A percentile compares a stretch with the other conserved stretches of the same genome.
Evolutionary conservation across 2,888 invertebrate genomes (phyloP).

Genomic region (Cyclophora albipunctata): DNA sequence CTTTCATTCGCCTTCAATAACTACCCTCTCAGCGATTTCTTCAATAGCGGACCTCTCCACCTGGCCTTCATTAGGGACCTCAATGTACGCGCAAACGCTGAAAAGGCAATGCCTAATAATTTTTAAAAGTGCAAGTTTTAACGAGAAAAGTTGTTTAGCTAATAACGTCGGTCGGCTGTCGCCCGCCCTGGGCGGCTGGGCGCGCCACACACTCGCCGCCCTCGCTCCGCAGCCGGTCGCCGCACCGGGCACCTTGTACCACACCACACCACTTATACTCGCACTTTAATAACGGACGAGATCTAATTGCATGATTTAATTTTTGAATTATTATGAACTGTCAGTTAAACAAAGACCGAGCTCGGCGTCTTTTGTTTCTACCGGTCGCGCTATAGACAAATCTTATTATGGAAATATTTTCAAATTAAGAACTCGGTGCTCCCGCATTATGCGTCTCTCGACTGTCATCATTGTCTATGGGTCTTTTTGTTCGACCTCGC

Average conservation of each 20-base stretch:
- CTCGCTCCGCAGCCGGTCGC: constrained; percentile 6
- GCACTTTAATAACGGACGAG: constrained; percentile 26
- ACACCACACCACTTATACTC: constrained; percentile 8
- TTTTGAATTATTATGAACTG: constrained; percentile 63
- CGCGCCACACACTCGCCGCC: neutral
- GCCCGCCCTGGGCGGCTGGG: constrained; percentile 6
- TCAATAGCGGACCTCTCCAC: constrained; percentile 69
- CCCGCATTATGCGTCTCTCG: constrained; percentile 74
- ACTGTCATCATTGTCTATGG: constrained; percentile 73
- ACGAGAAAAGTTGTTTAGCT: constrained; percentile 64
- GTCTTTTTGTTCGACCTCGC: constrained; percentile 66
- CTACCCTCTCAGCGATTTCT: constrained; percentile 70
- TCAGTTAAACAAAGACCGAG: constrained; percentile 54
- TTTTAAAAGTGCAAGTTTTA: constrained; percentile 59
- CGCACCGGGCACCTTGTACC: neutral
- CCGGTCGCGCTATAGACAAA: constrained; percentile 70
- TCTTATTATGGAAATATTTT: constrained; percentile 76
- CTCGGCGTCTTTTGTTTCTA: constrained; percentile 59
- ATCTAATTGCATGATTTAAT: constrained; percentile 59
- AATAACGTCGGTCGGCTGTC: constrained; percentile 35
- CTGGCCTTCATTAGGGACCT: constrained; percentile 71
- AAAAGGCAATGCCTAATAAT: constrained; percentile 60
- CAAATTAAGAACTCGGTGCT: constrained; percentile 70
- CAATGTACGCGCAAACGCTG: constrained; percentile 54
- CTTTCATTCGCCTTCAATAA: constrained; percentile 71